phyloP scores from a whole-genome alignment of 2,888 invertebrate species.

The Drosophila anceps region DNA sequence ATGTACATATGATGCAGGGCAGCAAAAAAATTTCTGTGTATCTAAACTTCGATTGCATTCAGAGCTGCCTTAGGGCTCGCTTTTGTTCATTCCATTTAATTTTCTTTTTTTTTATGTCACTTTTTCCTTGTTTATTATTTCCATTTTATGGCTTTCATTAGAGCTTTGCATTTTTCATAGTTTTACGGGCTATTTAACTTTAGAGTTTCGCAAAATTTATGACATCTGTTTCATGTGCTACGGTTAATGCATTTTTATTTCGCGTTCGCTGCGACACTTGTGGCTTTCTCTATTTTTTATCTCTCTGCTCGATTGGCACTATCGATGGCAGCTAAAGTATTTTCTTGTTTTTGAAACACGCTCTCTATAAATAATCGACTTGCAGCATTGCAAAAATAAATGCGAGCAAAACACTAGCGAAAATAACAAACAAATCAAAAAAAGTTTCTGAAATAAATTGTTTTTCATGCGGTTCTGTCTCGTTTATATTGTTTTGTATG shows the following conservation, averaged over 20 bases:
- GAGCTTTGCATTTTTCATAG: conserved; percentile 41
- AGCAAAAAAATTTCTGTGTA: background rate
- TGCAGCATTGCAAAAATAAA: conserved; percentile 33
- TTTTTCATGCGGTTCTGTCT: conserved; percentile 27
- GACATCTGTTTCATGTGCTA: conserved; percentile 11
- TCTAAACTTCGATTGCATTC: background rate
- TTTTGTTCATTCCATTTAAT: conserved; percentile 30
- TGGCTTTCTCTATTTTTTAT: conserved; percentile 9
- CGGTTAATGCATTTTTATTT: conserved; percentile 29
- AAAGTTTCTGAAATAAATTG: conserved; percentile 28
- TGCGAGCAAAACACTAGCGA: background rate
- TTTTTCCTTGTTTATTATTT: background rate
- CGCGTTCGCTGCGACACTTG: conserved; percentile 16
- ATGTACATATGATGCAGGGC: background rate
- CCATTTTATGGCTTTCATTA: conserved; percentile 46
- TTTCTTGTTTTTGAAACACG: conserved; percentile 1
- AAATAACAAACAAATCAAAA: background rate
- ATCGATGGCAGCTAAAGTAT: conserved; percentile 20
- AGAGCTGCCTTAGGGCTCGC: background rate
- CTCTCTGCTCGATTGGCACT: conserved; percentile 38
- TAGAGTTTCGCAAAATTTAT: conserved; percentile 37
- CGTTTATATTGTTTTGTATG: background rate
- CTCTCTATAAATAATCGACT: conserved; percentile 51
- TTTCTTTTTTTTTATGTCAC: conserved; percentile 20
- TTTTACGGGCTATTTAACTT: conserved; percentile 49